phyloP scores from a whole-genome alignment of 2,888 invertebrate species.

The Cephus nigrinus region DNA sequence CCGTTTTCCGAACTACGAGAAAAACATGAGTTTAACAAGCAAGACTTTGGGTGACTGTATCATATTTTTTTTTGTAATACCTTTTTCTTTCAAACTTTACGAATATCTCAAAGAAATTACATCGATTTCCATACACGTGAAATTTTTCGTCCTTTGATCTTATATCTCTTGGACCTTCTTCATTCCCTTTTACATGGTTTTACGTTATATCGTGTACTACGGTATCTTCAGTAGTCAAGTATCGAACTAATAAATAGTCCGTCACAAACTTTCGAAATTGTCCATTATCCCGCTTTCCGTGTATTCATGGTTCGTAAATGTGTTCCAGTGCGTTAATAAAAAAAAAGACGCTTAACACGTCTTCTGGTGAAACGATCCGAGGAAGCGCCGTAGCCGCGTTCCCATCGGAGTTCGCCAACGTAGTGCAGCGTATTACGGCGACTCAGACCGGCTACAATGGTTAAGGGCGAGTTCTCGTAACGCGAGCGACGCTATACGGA shows the following conservation, averaged over 20 bases:
- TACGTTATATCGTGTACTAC: background rate
- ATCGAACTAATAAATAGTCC: background rate
- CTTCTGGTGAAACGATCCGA: background rate
- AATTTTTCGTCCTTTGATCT: background rate
- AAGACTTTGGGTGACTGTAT: background rate
- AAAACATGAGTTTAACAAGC: background rate
- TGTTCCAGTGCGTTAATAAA: background rate
- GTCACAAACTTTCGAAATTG: background rate
- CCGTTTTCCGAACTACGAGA: background rate
- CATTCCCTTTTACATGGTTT: background rate
- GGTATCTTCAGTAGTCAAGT: background rate
- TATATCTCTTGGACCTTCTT: background rate
- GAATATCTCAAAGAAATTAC: background rate
- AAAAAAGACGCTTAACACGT: background rate
- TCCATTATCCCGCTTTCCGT: background rate
- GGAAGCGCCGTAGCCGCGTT: background rate
- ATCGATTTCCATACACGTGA: no score
- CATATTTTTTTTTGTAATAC: background rate
- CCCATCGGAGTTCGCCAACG: background rate
- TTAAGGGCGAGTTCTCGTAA: background rate
- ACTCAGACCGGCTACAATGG: slow-evolving; percentile 2
- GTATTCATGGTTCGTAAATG: background rate
- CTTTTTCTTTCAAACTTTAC: background rate
- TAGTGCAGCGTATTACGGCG: background rate
- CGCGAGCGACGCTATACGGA: slow-evolving; percentile 28